These are phyloP conservation scores for Melipona quadrifasciata DNA, from an alignment of 1,140 invertebrate genomes.

Conservation along the genomic window DNA sequence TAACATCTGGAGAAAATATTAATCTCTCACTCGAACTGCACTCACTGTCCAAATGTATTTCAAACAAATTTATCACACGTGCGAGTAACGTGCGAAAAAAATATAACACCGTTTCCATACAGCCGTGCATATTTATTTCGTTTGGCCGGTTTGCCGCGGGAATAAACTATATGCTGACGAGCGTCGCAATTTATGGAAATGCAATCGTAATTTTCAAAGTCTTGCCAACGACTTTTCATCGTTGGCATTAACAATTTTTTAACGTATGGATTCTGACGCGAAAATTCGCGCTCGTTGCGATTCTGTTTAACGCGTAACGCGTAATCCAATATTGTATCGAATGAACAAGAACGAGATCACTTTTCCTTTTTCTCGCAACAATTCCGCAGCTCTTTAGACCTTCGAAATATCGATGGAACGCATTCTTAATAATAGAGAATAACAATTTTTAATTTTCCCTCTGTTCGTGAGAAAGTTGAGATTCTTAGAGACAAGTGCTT, in stretches of 20 bases:
- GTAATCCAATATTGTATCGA: background rate
- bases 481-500: background rate
- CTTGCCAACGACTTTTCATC: background rate
- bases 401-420: background rate
- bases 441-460: background rate
- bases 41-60: no score
- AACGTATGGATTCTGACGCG: background rate
- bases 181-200: conserved; percentile 3
- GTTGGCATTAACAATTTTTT: background rate
- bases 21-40: no score
- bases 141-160: background rate
- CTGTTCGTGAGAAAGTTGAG: background rate
- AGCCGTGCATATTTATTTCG: background rate
- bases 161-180: conserved; percentile 8
- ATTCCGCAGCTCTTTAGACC: background rate
- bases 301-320: background rate
- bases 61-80: background rate
- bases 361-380: background rate
- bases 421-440: background rate
- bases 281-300: background rate
- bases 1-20: no score
- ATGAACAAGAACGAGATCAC: background rate
- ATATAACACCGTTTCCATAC: background rate
- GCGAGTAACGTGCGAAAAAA: background rate
- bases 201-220: background rate